Conservation (phyloP, 1,140 invertebrate species). For the Helicoverpa armigera region DNA sequence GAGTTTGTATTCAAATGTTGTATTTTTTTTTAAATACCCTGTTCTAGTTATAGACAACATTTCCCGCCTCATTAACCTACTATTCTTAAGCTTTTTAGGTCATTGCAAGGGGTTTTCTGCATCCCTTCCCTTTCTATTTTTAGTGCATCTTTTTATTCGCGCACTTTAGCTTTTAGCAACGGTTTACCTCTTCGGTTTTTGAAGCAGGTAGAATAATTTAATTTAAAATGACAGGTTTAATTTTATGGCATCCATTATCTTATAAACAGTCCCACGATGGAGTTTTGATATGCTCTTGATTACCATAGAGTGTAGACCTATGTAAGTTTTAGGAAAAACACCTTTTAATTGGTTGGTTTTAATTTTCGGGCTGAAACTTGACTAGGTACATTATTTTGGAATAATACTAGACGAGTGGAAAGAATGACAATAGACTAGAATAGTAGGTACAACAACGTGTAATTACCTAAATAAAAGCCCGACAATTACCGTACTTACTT, state of each 20-base stretch:
- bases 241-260: no score
- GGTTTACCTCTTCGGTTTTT: neutral
- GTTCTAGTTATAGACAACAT: neutral
- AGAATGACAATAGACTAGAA: no score
- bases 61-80: slow-evolving; percentile 18
- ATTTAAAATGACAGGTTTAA: neutral
- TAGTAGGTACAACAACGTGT: no score
- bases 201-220: neutral
- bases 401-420: no score
- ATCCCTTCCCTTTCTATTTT: slow-evolving; percentile 31
- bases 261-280: no score
- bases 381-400: no score
- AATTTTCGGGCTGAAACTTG: no score
- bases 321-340: neutral
- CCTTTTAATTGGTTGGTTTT: no score
- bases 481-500: neutral
- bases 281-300: no score
- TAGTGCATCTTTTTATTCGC: slow-evolving; percentile 20
- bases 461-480: neutral
- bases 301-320: no score
- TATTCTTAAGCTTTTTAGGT: slow-evolving; percentile 30
- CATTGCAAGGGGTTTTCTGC: slow-evolving; percentile 32
- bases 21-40: neutral
- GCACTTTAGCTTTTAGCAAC: neutral
- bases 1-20: neutral